Base-by-base conservation (phyloP, 2,113 vertebrate species). In the Chloebia gouldiae region DNA sequence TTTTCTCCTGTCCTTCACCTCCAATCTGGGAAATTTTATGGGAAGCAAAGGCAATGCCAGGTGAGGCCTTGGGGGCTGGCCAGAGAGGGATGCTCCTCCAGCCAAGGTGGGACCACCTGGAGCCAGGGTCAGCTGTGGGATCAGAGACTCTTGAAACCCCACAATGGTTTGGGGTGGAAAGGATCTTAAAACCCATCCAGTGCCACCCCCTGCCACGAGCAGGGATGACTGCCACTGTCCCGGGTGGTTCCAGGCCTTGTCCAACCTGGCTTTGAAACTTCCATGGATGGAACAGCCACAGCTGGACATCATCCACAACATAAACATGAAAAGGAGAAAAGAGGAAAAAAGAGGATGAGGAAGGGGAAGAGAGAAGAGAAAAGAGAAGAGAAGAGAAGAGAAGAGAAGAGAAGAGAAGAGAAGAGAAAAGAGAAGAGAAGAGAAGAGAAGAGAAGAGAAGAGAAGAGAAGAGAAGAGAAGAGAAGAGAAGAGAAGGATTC, bases 141-240 rank as follows among this genome's bases (percentile, higher is more conserved):
- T 35, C 49, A 49, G 30, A 35, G 35, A 42, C 40, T 15, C 9
- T 0, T 6, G 18, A 28, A 54, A 56, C 8, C 7, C 16, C 35
- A 17, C 4, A 18, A 6, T 8, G 17, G 7, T 21, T 22, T 35
- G 49, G 24, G 24, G 3, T 17, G 35, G 47, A 20, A 63, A 1
- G 15, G 28, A 16, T 3, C 15, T 5, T 3, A 69, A 60, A 70
- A 1, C 5, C 7, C 72, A 12, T 0, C 45, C 28, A 18, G 27
- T 14, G 15, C 50, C n/a, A 45, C 4, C 22, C 17, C 72, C 11
- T 51, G 37, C 23, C n/a, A 54, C 14, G 22, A 42, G 19, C 47
- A 61, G 73, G 13, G 40, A 54, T n/a, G 16, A 4, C 2, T 69
- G 1, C 33, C 45, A 44, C 25, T 14, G 5, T 16, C 13, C 39